Conservation (phyloP, 2,888 invertebrate genomes). For the Poecilobothrus nobilitatus region DNA sequence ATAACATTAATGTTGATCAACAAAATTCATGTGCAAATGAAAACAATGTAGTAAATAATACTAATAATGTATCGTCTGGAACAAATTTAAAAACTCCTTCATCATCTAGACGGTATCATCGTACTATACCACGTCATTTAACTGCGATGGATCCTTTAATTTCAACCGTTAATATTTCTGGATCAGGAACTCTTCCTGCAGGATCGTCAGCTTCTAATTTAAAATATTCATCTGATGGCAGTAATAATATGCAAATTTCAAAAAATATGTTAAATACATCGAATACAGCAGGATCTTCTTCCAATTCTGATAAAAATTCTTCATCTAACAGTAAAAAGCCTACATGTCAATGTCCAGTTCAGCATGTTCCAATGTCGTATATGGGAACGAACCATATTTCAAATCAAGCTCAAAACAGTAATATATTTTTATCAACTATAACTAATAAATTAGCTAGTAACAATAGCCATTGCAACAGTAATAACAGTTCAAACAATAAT, state of each 20-base stretch:
- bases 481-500: conserved; percentile 21
- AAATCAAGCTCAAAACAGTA: conserved; percentile 29
- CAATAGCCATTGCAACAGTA: conserved; percentile 26
- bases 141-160: conserved; percentile 37
- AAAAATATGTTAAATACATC: conserved; percentile 19
- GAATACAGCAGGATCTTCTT: conserved; percentile 13
- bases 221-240: conserved; percentile 16
- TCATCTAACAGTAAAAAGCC: conserved; percentile 34
- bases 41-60: conserved; percentile 21
- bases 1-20: conserved; percentile 12
- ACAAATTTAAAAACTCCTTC: conserved; percentile 35
- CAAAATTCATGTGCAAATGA: conserved; percentile 20
- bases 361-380: conserved; percentile 45
- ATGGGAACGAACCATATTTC: conserved; percentile 40
- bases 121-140: conserved; percentile 44
- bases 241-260: conserved; percentile 16
- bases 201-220: conserved; percentile 19
- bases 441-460: conserved; percentile 31
- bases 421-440: conserved; percentile 32
- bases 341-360: conserved; percentile 44
- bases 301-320: conserved; percentile 2
- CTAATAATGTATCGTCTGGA: conserved; percentile 23
- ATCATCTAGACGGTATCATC: conserved; percentile 41
- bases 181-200: conserved; percentile 19
- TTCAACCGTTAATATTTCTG: conserved; percentile 7